Conservation (phyloP, 2,797 vertebrate species). For the Pseudomugil tenellus region DNA sequence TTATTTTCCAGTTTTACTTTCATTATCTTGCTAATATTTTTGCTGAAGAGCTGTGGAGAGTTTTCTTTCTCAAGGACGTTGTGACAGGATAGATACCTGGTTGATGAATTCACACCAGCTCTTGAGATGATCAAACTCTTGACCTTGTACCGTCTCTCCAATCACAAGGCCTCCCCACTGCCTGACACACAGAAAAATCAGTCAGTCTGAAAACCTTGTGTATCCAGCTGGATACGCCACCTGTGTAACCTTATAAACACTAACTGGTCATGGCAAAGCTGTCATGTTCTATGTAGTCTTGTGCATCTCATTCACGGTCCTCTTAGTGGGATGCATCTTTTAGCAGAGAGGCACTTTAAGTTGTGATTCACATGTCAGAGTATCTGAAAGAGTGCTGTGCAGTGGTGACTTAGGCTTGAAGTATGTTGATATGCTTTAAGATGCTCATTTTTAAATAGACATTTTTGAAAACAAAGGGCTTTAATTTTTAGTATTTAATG, state of each 20-base stretch:
- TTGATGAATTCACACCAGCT: conserved; percentile 62
- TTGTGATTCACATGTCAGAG: conserved; percentile 1
- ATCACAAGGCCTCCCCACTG: conserved; percentile 50
- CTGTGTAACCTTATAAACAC: conserved; percentile 57
- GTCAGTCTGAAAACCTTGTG: conserved; percentile 48
- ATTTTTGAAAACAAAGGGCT: background rate
- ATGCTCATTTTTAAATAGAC: background rate
- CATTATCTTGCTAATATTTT: conserved; percentile 11
- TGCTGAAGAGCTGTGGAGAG: background rate
- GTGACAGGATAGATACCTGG: conserved; percentile 38
- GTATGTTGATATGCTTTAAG: background rate
- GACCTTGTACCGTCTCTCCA: conserved; percentile 59
- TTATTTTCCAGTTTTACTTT: conserved; percentile 10
- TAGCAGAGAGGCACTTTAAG: conserved; percentile 28
- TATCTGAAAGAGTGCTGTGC: background rate
- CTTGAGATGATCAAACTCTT: conserved; percentile 62
- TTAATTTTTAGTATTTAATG: conserved; percentile 1
- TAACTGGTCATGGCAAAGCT: conserved; percentile 50
- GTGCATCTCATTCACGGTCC: conserved; percentile 38
- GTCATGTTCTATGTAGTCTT: conserved; percentile 47
- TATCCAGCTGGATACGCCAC: conserved; percentile 61
- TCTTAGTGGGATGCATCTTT: conserved; percentile 40
- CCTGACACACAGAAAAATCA: conserved; percentile 54
- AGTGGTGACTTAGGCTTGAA: background rate
- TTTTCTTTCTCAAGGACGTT: conserved; percentile 44